phyloP scores from a whole-genome alignment of 2,888 invertebrate species.

The Dryocosmus kuriphilus region DNA sequence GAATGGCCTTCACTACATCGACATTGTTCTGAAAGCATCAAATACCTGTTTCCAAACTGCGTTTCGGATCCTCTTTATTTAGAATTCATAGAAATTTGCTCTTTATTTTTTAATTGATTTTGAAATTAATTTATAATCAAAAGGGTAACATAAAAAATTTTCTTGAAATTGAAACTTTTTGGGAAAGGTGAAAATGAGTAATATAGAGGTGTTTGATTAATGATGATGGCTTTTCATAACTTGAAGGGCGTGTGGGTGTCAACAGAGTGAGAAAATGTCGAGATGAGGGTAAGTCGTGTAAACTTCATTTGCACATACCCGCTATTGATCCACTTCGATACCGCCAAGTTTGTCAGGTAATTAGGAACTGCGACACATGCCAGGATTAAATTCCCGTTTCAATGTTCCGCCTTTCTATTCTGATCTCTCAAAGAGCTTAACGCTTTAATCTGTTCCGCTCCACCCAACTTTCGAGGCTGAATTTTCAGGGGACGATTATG shows the following conservation, averaged over 20 bases:
- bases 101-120: not conserved
- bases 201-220: not conserved
- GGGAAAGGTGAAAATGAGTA: not conserved
- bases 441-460: slow-evolving; percentile 65
- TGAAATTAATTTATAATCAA: no score
- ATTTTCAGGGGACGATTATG: slow-evolving; percentile 63
- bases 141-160: not conserved
- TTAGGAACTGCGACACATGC: slow-evolving; percentile 61
- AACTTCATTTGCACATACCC: slow-evolving; percentile 45
- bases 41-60: not conserved
- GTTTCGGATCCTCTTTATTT: not conserved
- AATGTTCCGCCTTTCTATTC: slow-evolving; percentile 55
- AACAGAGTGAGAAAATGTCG: slow-evolving; percentile 8
- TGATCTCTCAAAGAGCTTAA: slow-evolving; percentile 60
- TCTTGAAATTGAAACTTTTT: not conserved
- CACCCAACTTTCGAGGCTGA: slow-evolving; percentile 57
- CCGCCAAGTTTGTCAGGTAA: slow-evolving; percentile 63
- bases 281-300: slow-evolving; percentile 21
- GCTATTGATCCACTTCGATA: slow-evolving; percentile 56
- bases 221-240: not conserved
- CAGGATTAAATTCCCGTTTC: slow-evolving; percentile 61
- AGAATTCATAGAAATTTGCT: not conserved
- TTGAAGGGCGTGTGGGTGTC: not conserved
- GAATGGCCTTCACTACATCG: not conserved
- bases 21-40: not conserved